Evolutionary conservation across 2,797 vertebrate species (phyloP).

Genomic region (Rachycentron canadum): DNA sequence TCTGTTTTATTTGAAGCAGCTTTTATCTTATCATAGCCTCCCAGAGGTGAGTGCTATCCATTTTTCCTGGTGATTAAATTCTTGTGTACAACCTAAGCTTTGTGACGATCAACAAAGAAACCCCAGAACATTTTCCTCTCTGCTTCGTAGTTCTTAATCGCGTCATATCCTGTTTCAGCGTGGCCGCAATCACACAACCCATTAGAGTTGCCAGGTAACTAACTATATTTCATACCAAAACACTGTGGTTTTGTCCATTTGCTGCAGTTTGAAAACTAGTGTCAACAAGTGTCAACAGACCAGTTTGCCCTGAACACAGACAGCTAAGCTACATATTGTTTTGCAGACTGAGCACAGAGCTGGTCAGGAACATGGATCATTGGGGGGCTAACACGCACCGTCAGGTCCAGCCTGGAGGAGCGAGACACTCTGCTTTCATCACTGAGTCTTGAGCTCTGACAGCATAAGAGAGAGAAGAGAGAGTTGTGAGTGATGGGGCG

Average conservation of each 20-base stretch:
- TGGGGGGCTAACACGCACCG: constrained; percentile 53
- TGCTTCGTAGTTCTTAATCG: not conserved
- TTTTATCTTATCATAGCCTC: not conserved
- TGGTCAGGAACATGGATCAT: not conserved
- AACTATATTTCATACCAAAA: not conserved
- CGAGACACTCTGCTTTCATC: constrained; percentile 71
- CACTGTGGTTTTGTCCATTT: not conserved
- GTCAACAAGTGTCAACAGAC: not conserved
- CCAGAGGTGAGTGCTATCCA: not conserved
- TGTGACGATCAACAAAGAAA: not conserved
- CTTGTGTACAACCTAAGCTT: not conserved
- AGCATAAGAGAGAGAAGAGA: constrained; percentile 32
- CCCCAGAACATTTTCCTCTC: not conserved
- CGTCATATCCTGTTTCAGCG: not conserved
- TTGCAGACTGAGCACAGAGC: too few relatives aligned
- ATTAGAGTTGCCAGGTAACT: not conserved
- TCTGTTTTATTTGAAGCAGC: not conserved
- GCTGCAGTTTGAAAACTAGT: not conserved
- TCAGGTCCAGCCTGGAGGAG: constrained; percentile 66
- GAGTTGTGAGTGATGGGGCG: not conserved
- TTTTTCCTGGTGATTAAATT: not conserved
- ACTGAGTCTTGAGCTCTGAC: constrained; percentile 76
- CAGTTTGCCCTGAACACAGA: not conserved
- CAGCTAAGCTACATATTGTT: not conserved
- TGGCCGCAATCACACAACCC: not conserved